Conservation (phyloP, 2,797 vertebrate genomes). For the Galago senegalensis region DNA sequence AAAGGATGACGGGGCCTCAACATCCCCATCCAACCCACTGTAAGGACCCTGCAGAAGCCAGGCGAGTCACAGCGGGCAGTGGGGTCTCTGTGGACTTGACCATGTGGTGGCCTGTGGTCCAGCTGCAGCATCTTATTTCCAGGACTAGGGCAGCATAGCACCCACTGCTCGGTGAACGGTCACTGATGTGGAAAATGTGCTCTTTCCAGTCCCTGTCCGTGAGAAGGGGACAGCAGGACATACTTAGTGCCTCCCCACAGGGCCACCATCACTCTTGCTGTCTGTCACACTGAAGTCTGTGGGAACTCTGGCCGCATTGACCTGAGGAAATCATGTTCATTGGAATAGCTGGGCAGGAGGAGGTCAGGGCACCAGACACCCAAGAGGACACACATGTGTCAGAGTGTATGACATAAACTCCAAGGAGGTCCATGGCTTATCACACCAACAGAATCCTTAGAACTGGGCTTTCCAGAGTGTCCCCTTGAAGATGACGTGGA, state of each 20-base stretch:
- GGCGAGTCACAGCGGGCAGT: rapidly evolving
- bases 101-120: neutral
- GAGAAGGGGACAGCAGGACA: neutral
- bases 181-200: neutral
- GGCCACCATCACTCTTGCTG: neutral
- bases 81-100: neutral
- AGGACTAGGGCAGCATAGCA: neutral
- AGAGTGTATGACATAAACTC: neutral
- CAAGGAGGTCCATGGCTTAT: rapidly evolving
- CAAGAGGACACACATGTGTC: rapidly evolving
- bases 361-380: rapidly evolving
- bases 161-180: neutral
- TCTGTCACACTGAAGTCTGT: too few species aligned
- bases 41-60: neutral
- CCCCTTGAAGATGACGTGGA: neutral
- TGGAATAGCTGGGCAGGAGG: neutral
- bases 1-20: too few species aligned
- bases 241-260: rapidly evolving
- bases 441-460: rapidly evolving
- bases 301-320: neutral
- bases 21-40: neutral
- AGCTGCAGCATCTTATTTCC: too few species aligned
- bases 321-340: neutral
- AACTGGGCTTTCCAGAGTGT: neutral
- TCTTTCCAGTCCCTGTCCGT: too few species aligned